A percentile compares a stretch with the other conserved stretches of the same genome.
These are phyloP conservation scores for Myopa tessellatipennis DNA, from an alignment of 2,888 invertebrate genomes.

Conservation along the genomic window DNA sequence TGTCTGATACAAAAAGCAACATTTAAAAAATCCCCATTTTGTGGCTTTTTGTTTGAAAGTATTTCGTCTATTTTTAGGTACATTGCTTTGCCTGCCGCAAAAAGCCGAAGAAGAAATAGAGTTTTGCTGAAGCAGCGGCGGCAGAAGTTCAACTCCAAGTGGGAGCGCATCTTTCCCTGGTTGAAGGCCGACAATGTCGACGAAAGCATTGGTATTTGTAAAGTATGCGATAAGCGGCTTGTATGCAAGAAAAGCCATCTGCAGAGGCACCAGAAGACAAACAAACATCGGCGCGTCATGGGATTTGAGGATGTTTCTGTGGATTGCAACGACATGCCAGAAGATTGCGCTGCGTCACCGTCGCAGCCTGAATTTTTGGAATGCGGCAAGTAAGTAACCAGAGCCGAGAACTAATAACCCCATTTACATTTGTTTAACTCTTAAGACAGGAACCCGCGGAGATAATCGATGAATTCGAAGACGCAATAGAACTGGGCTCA, in stretches of 20 bases:
- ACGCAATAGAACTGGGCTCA: constrained; percentile 48
- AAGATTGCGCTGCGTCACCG: constrained; percentile 44
- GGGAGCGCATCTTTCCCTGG: constrained; percentile 51
- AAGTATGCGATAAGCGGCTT: constrained; percentile 48
- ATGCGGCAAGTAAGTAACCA: constrained; percentile 42
- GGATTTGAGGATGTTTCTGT: constrained; percentile 46
- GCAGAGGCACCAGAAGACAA: constrained; percentile 50
- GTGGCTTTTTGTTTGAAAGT: background rate
- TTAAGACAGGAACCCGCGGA: constrained; percentile 43
- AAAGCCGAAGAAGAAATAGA: constrained; percentile 9
- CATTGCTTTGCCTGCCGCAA: constrained; percentile 29
- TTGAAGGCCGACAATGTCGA: constrained; percentile 48
- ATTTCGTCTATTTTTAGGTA: constrained; percentile 12
- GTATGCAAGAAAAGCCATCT: constrained; percentile 53
- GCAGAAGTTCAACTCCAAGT: constrained; percentile 49
- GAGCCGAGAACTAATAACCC: constrained; percentile 1
- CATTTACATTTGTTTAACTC: background rate
- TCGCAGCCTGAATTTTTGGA: constrained; percentile 43
- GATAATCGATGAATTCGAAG: constrained; percentile 44
- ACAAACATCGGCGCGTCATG: constrained; percentile 48
- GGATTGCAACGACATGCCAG: constrained; percentile 34
- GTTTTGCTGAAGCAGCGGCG: constrained; percentile 43
- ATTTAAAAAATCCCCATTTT: constrained; percentile 28
- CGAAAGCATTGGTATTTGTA: constrained; percentile 50
- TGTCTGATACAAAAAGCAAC: constrained; percentile 23